Conservation (phyloP, 64 coral and sea anemone genomes). For the Catalaphyllia jardinei region DNA sequence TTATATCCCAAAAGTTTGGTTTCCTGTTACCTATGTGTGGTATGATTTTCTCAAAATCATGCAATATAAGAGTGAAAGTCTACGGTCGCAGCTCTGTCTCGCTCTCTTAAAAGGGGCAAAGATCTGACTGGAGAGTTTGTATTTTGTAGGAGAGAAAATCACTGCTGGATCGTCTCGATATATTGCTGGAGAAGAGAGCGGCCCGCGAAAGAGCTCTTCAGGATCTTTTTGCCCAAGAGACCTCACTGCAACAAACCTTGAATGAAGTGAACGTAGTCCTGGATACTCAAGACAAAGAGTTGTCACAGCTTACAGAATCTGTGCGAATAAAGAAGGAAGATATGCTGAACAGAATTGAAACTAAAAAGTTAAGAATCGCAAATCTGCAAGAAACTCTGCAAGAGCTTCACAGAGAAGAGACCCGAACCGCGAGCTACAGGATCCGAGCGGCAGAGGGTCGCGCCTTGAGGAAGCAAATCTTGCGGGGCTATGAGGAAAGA, state of each 20-base stretch:
- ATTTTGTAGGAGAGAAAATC: background rate
- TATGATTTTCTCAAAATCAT: background rate
- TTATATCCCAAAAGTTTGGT: too few relatives aligned
- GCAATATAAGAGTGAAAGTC: background rate
- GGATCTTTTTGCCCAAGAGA: background rate
- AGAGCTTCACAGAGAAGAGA: background rate
- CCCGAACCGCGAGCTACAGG: background rate
- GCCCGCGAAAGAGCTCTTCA: background rate
- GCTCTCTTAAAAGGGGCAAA: background rate
- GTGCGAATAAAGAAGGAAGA: background rate
- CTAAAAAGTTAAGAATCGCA: background rate
- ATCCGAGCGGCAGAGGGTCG: background rate
- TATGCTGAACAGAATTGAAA: background rate
- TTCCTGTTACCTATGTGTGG: too few relatives aligned
- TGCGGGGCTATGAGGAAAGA: background rate
- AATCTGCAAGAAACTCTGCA: background rate
- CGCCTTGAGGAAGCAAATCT: background rate
- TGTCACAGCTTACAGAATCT: background rate
- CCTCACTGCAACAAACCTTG: background rate
- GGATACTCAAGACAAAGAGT: background rate
- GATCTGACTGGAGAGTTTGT: background rate
- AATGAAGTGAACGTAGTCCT: background rate
- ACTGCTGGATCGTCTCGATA: conserved; percentile 2
- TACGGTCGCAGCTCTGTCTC: background rate
- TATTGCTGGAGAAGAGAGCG: background rate